phyloP scores from a whole-genome alignment of 2,888 invertebrate species.

The Melanophora roralis region DNA sequence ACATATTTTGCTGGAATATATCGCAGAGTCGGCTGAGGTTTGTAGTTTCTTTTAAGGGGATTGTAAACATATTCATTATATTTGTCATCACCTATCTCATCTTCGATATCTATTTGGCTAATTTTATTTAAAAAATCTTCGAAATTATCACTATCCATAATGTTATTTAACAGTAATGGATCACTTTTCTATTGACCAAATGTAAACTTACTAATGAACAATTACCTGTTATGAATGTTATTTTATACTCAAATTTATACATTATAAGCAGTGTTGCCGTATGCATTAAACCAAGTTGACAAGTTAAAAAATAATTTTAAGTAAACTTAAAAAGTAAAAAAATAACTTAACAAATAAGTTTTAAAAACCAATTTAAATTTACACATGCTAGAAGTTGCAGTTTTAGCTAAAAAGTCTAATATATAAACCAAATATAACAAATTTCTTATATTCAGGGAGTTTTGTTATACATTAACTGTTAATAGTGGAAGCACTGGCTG shows the following conservation, averaged over 20 bases:
- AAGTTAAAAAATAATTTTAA: no score
- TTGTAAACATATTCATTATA: not conserved
- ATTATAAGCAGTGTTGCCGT: no score
- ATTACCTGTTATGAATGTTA: not conserved
- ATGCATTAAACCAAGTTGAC: no score
- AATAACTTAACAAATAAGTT: no score
- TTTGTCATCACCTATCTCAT: not conserved
- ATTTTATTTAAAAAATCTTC: not conserved
- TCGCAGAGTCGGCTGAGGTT: not conserved
- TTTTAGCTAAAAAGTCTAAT: no score
- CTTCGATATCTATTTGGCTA: conserved; percentile 6
- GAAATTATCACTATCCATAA: conserved; percentile 11
- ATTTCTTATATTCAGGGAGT: no score
- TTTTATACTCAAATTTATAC: not conserved
- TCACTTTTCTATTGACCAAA: not conserved
- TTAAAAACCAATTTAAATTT: no score
- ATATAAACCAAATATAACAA: no score
- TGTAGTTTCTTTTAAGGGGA: not conserved
- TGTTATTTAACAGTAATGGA: not conserved
- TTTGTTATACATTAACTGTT: no score
- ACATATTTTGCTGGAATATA: not conserved
- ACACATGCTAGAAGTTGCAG: no score
- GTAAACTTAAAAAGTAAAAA: no score
- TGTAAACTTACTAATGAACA: not conserved
- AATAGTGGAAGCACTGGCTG: no score